Evolutionary conservation across 37 sponge, comb jelly and placozoan species (phyloP).

Genomic region (Ephydatia muelleri): DNA sequence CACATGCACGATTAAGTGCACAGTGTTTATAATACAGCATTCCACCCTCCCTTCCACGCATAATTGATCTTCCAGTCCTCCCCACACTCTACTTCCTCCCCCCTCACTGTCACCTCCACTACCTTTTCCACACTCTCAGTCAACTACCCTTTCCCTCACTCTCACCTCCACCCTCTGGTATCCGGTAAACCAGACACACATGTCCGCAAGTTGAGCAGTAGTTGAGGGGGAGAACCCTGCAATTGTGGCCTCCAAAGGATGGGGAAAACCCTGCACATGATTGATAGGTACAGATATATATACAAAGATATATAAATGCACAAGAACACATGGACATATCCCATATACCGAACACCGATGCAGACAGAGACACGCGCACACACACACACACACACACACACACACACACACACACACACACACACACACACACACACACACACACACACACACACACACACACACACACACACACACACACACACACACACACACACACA

Average conservation of each 20-base stretch:
- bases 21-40: no score
- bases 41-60: neutral
- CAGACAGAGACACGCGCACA: no score
- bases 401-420: neutral
- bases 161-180: conserved; percentile 6
- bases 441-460: neutral
- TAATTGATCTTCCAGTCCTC: conserved; percentile 4
- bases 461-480: neutral
- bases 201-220: conserved; percentile 48
- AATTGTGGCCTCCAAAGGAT: conserved; percentile 1
- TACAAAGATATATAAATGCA: no score
- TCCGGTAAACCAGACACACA: conserved; percentile 22
- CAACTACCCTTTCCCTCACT: no score
- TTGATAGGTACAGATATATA: neutral
- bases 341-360: no score
- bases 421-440: conserved; percentile 1
- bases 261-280: conserved; percentile 13
- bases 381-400: conserved; percentile 12
- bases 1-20: no score
- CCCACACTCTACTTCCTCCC: neutral
- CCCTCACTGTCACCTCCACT: neutral
- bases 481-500: conserved; percentile 24
- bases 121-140: neutral
- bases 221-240: conserved; percentile 12
- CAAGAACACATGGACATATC: no score